Percentiles rank a stretch among this genome's conserved stretches.
Conservation (phyloP, 2,113 vertebrate genomes). For the Pseudorectes ferrugineus region DNA sequence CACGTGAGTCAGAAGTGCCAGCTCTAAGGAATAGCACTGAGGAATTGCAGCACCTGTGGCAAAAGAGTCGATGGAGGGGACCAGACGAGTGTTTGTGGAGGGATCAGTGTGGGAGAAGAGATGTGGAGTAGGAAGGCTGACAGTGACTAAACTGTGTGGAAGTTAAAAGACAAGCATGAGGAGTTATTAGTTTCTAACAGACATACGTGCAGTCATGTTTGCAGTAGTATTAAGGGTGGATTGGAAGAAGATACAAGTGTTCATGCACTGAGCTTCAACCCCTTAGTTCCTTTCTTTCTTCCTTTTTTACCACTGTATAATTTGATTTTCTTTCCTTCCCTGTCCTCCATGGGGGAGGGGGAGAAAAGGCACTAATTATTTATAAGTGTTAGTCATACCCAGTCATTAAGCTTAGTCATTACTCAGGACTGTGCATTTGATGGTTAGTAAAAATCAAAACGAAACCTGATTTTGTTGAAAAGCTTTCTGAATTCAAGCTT, state of each 20-base stretch:
- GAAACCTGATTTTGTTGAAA: slow-evolving; percentile 1
- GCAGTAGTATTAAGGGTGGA: neutral
- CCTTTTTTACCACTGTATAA: neutral
- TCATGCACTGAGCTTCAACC: neutral
- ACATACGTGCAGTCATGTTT: rapidly evolving
- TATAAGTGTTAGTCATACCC: slow-evolving; percentile 60
- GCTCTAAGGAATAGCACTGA: neutral
- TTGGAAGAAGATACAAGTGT: neutral
- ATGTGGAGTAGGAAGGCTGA: neutral
- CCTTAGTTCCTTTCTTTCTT: neutral
- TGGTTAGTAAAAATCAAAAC: slow-evolving; percentile 44
- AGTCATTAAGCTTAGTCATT: slow-evolving; percentile 58
- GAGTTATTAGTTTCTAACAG: neutral
- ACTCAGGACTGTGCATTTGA: slow-evolving; percentile 46
- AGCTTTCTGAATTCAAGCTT: neutral
- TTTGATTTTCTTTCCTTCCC: slow-evolving; percentile 5
- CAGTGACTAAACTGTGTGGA: neutral
- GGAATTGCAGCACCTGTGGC: neutral
- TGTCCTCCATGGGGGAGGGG: neutral
- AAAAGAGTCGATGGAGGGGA: neutral
- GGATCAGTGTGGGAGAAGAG: neutral
- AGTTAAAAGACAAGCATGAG: neutral
- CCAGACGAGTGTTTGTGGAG: neutral
- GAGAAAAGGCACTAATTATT: slow-evolving; percentile 52
- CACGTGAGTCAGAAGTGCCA: neutral